Base-by-base conservation (phyloP, 2,888 invertebrate species). In the Acrobasis suavella region DNA sequence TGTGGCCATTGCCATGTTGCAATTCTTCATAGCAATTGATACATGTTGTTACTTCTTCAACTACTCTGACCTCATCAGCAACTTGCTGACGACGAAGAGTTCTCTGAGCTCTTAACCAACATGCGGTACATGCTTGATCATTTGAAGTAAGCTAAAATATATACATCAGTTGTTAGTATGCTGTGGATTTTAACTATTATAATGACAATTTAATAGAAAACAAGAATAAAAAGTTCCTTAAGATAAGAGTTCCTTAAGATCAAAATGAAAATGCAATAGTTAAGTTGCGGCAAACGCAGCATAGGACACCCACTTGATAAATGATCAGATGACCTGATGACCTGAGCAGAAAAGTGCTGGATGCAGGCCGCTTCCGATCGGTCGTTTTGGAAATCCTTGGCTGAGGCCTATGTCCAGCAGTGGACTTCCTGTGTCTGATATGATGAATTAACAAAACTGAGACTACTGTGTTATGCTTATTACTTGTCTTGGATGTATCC, bases 71-170 rank as follows among this genome's bases (percentile, higher is more conserved):
- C 54, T 54, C 32, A 32, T 54, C 54, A 32, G n/a, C 8, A 9
- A 32, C 54, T 54, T 54, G 54, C 54, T 54, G 54, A 54, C 54
- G 54, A 54, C 54, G 42, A 12, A 42, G 42, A 42, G 42, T 10
- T 42, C 42, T 61, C 61, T 54, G 46, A 54, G 61, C 54, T 42
- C 61, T 17, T 61, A 61, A 61, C 61, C 61, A 61, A 61, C 51
- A 61, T 61, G 60, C 46, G 3, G 16, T 46, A 22, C 61, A 61
- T 8, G 61, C 61, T 61, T 54, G 39, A 58, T 51, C 22, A 42
- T 1, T 54, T 54, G 54, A 32, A 22, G 54, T 54, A 54, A 54
- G 54, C 54, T 54, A 32, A 54, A 54, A 54, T 42, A 42, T 12
- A 10, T 1, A 42, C 42, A 42, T 42, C 1, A 42, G 10, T 42